Evolutionary conservation across 2,113 vertebrate genomes (phyloP), one percentile per base, ranked within the genome.

Genomic region (Etheostoma spectabile): DNA sequence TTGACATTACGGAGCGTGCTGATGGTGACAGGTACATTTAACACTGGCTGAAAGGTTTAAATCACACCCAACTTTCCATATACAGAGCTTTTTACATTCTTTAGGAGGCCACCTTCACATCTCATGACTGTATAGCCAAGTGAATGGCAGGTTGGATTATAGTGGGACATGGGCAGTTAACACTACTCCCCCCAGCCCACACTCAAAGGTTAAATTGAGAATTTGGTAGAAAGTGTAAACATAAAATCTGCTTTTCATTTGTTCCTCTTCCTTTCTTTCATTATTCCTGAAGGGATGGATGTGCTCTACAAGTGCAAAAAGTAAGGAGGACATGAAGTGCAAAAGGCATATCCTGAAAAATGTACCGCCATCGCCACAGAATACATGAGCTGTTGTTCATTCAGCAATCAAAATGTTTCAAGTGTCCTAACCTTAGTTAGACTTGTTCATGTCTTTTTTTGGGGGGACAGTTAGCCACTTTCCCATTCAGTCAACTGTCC

Each of bases 1-100:
- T 24, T 79, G 86, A 91, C 86, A 65, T 87, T 81, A 49, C 13
- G 62, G 89, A 78, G 86, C 80, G 74, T 92, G 88, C 88, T 77
- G 73, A 88, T 82, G 85, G 82, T 87, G 92, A 93, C 93, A 92
- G 88, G 72, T 87, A 84, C 86, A 86, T 87, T 89, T 87, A 90
- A 91, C 88, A 80, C 84, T 48, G 57, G 72, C 46, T 87, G 83
- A 91, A 85, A 89, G 83, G 84, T 90, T 83, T 69, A 89, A 87
- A 82, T 91, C 87, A 89, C 86, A 86, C 80, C 84, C 86, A 85
- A 57, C 79, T 33, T 83, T 80, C 67, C 66, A 71, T 84, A 83
- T 65, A 83, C 87, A 89, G 53, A 67, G 57, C 76, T 87, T 80
- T 68, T 71, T 77, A 52, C 67, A 52, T 60, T 81, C 71, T 73